Base-by-base conservation (phyloP, 2,797 vertebrate genomes). In the Dendrocincla tyrannina region DNA sequence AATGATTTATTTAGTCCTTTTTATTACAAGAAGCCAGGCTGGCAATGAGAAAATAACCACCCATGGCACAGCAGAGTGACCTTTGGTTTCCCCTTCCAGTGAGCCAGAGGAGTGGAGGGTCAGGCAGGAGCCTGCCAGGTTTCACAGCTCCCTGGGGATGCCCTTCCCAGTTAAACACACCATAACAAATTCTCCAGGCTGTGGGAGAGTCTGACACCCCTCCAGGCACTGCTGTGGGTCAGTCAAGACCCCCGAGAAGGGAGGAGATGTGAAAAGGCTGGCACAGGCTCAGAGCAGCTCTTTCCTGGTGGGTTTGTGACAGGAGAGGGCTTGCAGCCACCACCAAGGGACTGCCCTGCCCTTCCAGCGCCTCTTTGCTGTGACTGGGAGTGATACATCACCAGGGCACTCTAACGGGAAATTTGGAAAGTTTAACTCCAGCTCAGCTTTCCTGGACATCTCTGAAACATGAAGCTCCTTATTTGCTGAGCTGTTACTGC, bases 1-100 rank as follows among this genome's bases (percentile, higher is more conserved):
- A 67, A 80, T 63, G 32, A 95, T 85, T 56, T 69, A 88, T 95
- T 85, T 93, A 92, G 86, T 27, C 25, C 13, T 50, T 85, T 91
- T 75, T 68, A 68, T 79, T 37, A 75, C 28, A 55, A 66, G 78
- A 86, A 92, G 73, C n/a, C 5, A 24, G 58, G 35, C 53, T 32
- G 32, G 50, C 9, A 11, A 83, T 63, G 86, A 91, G 82, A 60
- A 63, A 85, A 42, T 5, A 64, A 87, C 22, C 33, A n/a, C 9
- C 42, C 13, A 4, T 11, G 25, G 85, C 70, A 75, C 17, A 68
- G 77, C 42, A 85, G 49, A 64, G 53, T 4, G 32, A 37, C 63
- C 39, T 83, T 59, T 22, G 60, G 46, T 23, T 72, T 56, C 39
- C 33, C 35, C 44, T 17, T 7, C 37, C 35, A 14, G 46, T 9